Conservation (phyloP, 2,888 invertebrate species). For the Drosophila trichaetosa region DNA sequence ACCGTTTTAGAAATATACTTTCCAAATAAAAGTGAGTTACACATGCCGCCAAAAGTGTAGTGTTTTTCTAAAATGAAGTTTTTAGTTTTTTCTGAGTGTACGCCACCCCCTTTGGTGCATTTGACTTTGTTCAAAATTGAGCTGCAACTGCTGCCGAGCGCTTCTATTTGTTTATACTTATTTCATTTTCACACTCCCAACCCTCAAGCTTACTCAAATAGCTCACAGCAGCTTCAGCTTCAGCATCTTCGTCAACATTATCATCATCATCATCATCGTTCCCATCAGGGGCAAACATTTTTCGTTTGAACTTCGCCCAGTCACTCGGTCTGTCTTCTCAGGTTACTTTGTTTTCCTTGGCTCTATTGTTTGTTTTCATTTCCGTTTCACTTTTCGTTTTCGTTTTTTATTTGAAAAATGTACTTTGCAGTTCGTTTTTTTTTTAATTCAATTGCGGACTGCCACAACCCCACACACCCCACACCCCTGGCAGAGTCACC, state of each 20-base stretch:
- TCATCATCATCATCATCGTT: slow-evolving; percentile 29
- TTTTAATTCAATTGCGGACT: slow-evolving; percentile 73
- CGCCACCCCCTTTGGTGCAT: slow-evolving; percentile 22
- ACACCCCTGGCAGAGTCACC: slow-evolving; percentile 39
- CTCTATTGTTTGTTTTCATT: slow-evolving; percentile 74
- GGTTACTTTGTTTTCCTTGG: slow-evolving; percentile 76
- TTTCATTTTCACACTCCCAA: slow-evolving; percentile 72
- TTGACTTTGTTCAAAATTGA: slow-evolving; percentile 62
- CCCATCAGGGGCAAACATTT: slow-evolving; percentile 42
- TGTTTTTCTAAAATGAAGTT: not conserved
- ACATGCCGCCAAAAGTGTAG: not conserved
- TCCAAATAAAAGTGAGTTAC: not conserved
- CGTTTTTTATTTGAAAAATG: slow-evolving; percentile 65
- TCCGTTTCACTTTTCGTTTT: slow-evolving; percentile 74
- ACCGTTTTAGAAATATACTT: not conserved
- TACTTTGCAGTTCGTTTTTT: slow-evolving; percentile 44
- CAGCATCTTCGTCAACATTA: slow-evolving; percentile 30
- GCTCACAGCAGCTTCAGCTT: not conserved
- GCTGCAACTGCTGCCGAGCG: slow-evolving; percentile 58
- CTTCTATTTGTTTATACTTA: slow-evolving; percentile 77
- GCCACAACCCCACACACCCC: slow-evolving; percentile 56
- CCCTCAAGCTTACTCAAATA: slow-evolving; percentile 31
- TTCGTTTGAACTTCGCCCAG: slow-evolving; percentile 62
- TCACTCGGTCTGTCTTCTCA: slow-evolving; percentile 57
- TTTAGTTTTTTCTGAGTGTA: not conserved